Base-by-base conservation (phyloP, 1,140 invertebrate genomes). In the Belonocnema kinseyi region DNA sequence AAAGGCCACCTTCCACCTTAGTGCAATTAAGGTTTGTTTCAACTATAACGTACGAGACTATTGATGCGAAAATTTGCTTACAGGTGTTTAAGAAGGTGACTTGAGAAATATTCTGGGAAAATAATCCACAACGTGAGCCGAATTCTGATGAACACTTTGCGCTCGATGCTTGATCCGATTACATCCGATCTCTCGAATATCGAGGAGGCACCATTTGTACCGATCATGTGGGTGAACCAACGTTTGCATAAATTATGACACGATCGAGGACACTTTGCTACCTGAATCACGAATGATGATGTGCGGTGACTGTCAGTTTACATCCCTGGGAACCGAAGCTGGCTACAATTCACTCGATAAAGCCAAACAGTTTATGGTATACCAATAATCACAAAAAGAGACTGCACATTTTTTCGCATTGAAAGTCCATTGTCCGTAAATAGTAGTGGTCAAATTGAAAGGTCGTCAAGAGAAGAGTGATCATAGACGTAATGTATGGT, bases 21-120 rank as follows among this genome's bases (percentile, higher is more conserved):
- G 21, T 26, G 21, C 21, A 3, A 26, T 26, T 26, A 26, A n/a
- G 21, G 21, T 3, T 26, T 26, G 21, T 26, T 26, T 3, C 21
- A 26, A 1, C 26, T 33, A 33, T 5, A 33, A 33, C 79, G 79
- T 74, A 73, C 72, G 77, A 73, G 76, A 56, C 73, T 79, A 85
- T 79, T 77, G 82, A 84, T 82, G 82, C 83, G 77, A 83, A 79
- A 85, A 87, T 88, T 88, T 83, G 80, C 86, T 86, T 83, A 83
- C 82, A 84, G 73, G 81, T 83, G 85, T 85, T 83, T 87, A 79
- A 79, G 81, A 83, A 80, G 77, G 61, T 77, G 75, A 76, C 75
- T 78, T 72, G 79, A 85, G 61, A 72, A n/a, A 21, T 40, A 66
- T 66, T 66, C 61, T 66, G 61, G 4, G 61, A 46, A 66, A 66